phyloP scores from a whole-genome alignment of 1,140 invertebrate species.

The Zaprionus nigranus region DNA sequence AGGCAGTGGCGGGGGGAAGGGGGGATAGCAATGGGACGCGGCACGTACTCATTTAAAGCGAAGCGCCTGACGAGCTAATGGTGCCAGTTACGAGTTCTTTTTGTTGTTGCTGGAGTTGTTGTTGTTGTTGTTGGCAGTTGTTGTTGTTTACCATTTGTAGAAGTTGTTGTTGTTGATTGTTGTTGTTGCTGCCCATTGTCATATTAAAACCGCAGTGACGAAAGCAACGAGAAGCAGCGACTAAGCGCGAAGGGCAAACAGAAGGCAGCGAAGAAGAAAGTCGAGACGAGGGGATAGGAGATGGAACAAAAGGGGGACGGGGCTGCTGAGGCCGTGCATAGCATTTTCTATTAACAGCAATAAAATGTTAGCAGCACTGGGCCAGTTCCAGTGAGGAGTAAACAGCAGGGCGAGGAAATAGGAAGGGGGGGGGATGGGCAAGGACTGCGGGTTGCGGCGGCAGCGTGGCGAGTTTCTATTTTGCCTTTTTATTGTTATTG shows the following conservation, averaged over 20 bases:
- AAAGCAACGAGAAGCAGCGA: conserved; percentile 37
- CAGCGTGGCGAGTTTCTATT: conserved; percentile 55
- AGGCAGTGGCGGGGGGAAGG: not conserved
- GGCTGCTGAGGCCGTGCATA: conserved; percentile 59
- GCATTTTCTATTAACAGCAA: conserved; percentile 74
- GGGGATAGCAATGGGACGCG: conserved; percentile 8
- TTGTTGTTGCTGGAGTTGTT: conserved; percentile 35
- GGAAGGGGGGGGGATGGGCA: not conserved
- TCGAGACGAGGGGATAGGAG: not conserved
- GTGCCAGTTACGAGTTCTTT: conserved; percentile 32
- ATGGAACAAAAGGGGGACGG: not conserved
- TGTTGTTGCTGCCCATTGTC: conserved; percentile 52
- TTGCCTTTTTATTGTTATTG: conserved; percentile 64
- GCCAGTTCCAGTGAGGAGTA: conserved; percentile 1
- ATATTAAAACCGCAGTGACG: conserved; percentile 76
- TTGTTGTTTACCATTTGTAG: conserved; percentile 6
- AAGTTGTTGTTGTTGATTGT: conserved; percentile 22
- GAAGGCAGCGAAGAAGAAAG: not conserved
- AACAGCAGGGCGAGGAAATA: not conserved
- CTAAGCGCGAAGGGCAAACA: not conserved
- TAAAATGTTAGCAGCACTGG: conserved; percentile 49
- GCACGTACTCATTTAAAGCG: conserved; percentile 77
- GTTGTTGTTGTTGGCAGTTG: not conserved
- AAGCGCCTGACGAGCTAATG: conserved; percentile 73
- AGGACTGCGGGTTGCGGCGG: not conserved